These are phyloP conservation scores for Drosophila conformis DNA, from an alignment of 2,888 invertebrate genomes.

Conservation along the genomic window DNA sequence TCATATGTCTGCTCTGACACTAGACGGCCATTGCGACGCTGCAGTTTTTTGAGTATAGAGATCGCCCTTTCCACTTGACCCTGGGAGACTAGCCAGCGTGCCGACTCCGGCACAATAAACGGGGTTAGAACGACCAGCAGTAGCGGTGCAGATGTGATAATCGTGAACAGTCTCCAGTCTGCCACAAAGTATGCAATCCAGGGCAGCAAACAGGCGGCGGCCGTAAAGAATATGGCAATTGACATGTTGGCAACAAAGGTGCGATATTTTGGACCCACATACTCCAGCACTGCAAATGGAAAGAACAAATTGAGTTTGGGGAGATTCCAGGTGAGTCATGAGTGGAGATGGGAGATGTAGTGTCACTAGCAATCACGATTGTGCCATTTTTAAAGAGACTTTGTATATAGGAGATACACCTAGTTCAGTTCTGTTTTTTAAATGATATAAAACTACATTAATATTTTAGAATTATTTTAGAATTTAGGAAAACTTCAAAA, in stretches of 20 bases:
- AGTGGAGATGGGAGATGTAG: not conserved
- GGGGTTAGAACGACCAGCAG: constrained; percentile 90
- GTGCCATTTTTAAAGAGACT: not conserved
- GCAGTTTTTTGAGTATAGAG: constrained; percentile 91
- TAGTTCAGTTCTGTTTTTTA: no score
- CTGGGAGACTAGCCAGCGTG: constrained; percentile 95
- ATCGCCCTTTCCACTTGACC: constrained; percentile 93
- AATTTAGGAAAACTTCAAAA: not conserved
- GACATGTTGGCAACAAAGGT: constrained; percentile 97
- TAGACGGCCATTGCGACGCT: constrained; percentile 91
- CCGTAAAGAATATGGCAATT: constrained; percentile 94
- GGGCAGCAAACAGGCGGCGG: constrained; percentile 91
- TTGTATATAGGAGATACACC: not conserved
- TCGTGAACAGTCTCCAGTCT: constrained; percentile 92
- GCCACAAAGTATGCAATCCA: constrained; percentile 93
- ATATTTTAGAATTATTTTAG: not conserved
- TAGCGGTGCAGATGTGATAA: constrained; percentile 92
- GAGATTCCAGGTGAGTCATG: not conserved
- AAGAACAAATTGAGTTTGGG: not conserved
- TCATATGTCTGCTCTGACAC: constrained; percentile 91
- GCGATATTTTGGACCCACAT: constrained; percentile 95
- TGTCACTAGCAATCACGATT: no score
- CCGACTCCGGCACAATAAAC: constrained; percentile 93
- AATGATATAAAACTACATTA: not conserved
- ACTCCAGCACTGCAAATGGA: constrained; percentile 90